These are phyloP conservation scores for Anguilla megastoma DNA, from an alignment of 2,797 vertebrate species.

Conservation along the genomic window DNA sequence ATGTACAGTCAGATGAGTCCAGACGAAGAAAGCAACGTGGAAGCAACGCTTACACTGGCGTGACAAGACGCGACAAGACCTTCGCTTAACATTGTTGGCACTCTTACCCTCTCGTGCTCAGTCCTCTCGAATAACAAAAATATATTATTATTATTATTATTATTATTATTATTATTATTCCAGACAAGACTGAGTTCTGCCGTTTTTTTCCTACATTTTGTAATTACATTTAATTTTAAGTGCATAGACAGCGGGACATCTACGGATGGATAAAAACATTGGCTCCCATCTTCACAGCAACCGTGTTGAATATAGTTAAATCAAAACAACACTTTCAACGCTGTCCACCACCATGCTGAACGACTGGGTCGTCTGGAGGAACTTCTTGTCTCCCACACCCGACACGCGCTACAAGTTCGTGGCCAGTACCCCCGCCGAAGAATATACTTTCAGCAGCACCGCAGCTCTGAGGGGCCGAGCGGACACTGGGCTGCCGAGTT, in stretches of 20 bases:
- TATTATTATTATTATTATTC: neutral
- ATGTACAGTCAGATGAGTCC: neutral
- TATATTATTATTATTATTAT: neutral
- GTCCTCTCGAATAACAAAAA: neutral
- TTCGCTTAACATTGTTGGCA: conserved; percentile 16
- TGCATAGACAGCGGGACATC: neutral
- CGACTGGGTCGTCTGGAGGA: conserved; percentile 53
- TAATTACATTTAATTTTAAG: conserved; percentile 6
- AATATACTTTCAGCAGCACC: conserved; percentile 42
- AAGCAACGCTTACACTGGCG: conserved; percentile 4
- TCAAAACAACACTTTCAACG: conserved; percentile 18
- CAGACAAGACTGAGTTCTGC: neutral
- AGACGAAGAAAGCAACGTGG: conserved; percentile 14
- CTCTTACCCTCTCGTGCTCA: neutral
- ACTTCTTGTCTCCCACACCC: conserved; percentile 47
- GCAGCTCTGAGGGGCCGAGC: conserved; percentile 41
- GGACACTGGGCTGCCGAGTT: conserved; percentile 49
- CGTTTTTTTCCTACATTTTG: neutral
- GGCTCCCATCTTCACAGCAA: neutral
- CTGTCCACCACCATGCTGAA: conserved; percentile 44
- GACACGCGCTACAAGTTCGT: conserved; percentile 29
- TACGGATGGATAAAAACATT: neutral
- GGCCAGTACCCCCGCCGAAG: conserved; percentile 36
- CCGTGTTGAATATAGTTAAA: conserved; percentile 12
- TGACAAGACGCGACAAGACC: conserved; percentile 19